Evolutionary conservation across 2,888 invertebrate species (phyloP), one percentile per base, ranked within the genome.

Genomic region (Andrena haemorrhoa): DNA sequence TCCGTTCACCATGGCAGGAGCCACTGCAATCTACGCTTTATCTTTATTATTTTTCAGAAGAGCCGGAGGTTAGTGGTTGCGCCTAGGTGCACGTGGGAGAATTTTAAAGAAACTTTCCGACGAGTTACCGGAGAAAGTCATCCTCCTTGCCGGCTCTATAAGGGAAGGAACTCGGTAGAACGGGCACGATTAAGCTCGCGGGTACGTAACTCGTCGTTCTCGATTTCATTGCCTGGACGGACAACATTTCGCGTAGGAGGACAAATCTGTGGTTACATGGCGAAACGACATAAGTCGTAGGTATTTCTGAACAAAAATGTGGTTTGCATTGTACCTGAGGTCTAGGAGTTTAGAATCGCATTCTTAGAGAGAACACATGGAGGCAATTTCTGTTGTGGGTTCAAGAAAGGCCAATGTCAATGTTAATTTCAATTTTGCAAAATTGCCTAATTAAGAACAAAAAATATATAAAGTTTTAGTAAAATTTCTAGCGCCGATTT

Each of bases 51-150:
- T 68, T 56, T 33, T 35, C 23, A 7, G 35, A 33, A 16, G 16
- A 6, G n/a, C 6, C 53, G 7, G 29, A 64, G 53, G 35, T 29
- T 33, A 41, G 26, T 4, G 23, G 69, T 69, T 69, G 8, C 47
- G 10, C 33, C 10, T 61, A 29, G n/a, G 12, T 33, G 35, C 47
- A 33, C 23, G 61, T 71, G 61, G 53, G 53, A 71, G 51, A 73
- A 56, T 58, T 47, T 77, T 20, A 23, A 47, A 33, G 10, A 47
- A 77, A 65, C 56, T 74, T 64, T 58, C 75, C 10, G 33, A 58
- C 53, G 72, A 51, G 70, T 12, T 12, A n/a, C n/a, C 10, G 41
- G 74, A 71, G 75, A 75, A 75, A 75, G 75, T 75, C 23, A 71
- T 63, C 31, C 41, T 35, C 35, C 20, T 35, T 10, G 16, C 20